Percentiles rank a stretch among this genome's conserved stretches.
phyloP scores from a whole-genome alignment of 1,140 invertebrate species.

The Acyrthosiphon pisum region DNA sequence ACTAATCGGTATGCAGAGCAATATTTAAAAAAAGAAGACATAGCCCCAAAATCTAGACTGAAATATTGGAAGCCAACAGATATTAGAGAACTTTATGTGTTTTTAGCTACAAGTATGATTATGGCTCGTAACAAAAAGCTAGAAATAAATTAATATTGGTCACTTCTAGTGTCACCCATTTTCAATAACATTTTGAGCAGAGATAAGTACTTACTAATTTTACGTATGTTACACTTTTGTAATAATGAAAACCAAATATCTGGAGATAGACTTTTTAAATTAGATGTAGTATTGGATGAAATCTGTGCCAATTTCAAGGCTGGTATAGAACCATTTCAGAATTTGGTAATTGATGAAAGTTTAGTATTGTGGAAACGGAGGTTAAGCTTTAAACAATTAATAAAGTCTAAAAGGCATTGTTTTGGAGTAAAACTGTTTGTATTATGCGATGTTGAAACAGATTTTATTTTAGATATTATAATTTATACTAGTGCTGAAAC shows the following conservation, averaged over 20 bases:
- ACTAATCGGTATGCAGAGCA: no score
- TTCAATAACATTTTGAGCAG: slow-evolving; percentile 56
- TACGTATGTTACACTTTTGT: slow-evolving; percentile 56
- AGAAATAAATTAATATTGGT: slow-evolving; percentile 58
- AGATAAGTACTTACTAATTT: slow-evolving; percentile 56
- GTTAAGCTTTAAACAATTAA: background rate
- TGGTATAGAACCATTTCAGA: background rate
- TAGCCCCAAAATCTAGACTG: no score
- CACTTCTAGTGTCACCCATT: slow-evolving; percentile 53
- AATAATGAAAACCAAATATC: slow-evolving; percentile 45
- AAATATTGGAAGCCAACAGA: no score
- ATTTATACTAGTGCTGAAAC: background rate
- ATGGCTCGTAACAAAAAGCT: slow-evolving; percentile 6
- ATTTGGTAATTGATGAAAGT: background rate
- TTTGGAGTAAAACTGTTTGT: background rate
- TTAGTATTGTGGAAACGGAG: background rate
- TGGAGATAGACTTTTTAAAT: slow-evolving; percentile 21
- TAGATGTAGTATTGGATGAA: slow-evolving; percentile 3
- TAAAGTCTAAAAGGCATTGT: background rate
- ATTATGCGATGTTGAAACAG: background rate
- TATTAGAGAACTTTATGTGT: slow-evolving; percentile 14
- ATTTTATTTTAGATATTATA: background rate
- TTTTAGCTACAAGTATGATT: background rate
- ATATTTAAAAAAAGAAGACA: no score
- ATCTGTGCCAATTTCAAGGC: background rate